phyloP scores from a whole-genome alignment of 2,113 vertebrate species.

The Hoplias malabaricus region DNA sequence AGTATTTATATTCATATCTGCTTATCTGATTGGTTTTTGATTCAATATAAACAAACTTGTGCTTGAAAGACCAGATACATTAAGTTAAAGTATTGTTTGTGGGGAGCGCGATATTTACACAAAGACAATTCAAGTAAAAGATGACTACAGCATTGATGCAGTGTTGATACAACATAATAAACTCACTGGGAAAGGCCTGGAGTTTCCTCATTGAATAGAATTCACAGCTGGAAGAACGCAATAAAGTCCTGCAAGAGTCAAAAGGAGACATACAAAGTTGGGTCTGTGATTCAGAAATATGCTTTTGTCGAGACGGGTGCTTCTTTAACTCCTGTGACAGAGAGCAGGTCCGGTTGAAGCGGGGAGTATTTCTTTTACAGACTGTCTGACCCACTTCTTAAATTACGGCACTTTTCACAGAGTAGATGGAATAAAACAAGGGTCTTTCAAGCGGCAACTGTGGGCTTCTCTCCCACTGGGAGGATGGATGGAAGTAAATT shows the following conservation, averaged over 20 bases:
- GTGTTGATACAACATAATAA: constrained; percentile 16
- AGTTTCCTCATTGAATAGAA: constrained; percentile 10
- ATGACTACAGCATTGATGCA: constrained; percentile 22
- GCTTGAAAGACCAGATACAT: constrained; percentile 24
- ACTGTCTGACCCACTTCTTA: constrained; percentile 2
- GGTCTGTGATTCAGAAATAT: background rate
- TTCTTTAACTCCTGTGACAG: background rate
- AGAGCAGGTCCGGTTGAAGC: background rate
- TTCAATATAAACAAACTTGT: constrained; percentile 36
- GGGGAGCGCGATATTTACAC: constrained; percentile 47
- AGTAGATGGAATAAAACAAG: constrained; percentile 1
- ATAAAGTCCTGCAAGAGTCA: constrained; percentile 4
- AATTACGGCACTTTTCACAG: background rate
- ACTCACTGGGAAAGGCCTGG: constrained; percentile 13
- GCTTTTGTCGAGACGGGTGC: background rate
- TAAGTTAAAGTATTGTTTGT: constrained; percentile 28
- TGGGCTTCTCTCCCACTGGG: background rate
- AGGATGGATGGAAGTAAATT: background rate
- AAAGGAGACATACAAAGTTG: background rate
- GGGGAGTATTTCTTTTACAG: constrained; percentile 4
- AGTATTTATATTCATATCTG: constrained; percentile 19
- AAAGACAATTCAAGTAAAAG: constrained; percentile 45
- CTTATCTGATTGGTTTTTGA: constrained; percentile 29
- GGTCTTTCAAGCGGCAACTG: background rate
- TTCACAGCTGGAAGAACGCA: constrained; percentile 33